Evolutionary conservation across 2,888 invertebrate genomes (phyloP), one percentile per base, ranked within the genome.

Genomic region (Drosophila paranaensis): DNA sequence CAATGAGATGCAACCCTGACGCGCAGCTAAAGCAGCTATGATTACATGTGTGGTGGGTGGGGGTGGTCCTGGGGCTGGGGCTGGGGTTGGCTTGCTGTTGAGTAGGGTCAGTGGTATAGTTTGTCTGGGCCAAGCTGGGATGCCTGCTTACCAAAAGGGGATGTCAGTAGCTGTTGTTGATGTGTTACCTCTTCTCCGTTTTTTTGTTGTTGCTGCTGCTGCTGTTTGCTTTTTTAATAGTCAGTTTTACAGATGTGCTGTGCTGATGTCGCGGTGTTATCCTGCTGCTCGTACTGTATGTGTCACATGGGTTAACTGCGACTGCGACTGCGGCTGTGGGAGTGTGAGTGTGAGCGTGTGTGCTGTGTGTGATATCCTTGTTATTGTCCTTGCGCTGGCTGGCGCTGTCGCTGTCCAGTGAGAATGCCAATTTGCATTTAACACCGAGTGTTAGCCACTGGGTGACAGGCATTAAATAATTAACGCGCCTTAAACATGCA

Each of bases 391-490:
- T 25, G 71, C 63, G 50, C 62, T 58, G 35, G 54, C 46, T 60
- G n/a, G 6, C 6, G 51, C 46, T 60, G 39, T 27, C 27, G 54
- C 54, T 39, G 66, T 56, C 57, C 79, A 75, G 75, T 88, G 91
- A 90, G 90, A 91, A 90, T 85, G 88, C 85, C 91, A 92, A 92
- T 92, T 92, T 91, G 90, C 91, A 91, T 90, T 91, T 89, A 82
- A 86, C 85, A 87, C 81, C 83, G 82, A 86, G 92, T 91, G 92
- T 91, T 91, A 91, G 92, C 92, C 92, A 91, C 92, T 84, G 91
- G 90, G 91, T 90, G 92, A 92, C 92, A 91, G 91, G 86, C 91
- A 90, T 91, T 92, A 92, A 92, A 92, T 92, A 92, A 92, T 92
- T 92, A 92, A 92, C 89, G 88, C 68, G 79, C 74, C 73, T 87